Evolutionary conservation across 2,113 vertebrate genomes (phyloP).

Genomic region (Peromyscus maniculatus): DNA sequence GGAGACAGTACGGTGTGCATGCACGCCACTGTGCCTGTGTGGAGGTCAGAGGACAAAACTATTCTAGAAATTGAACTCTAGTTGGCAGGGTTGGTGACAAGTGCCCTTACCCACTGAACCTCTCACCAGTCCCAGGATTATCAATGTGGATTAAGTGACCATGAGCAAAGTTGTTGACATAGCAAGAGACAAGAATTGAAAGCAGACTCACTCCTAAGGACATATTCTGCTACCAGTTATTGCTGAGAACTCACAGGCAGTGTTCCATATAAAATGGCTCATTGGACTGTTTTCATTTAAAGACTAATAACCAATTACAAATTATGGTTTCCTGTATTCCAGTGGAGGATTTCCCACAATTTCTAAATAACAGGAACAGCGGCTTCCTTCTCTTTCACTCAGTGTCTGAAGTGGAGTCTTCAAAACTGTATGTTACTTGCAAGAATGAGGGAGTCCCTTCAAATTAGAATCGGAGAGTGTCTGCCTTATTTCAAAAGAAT

Average conservation of each 20-base stretch:
- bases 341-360: background rate
- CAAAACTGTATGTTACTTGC: background rate
- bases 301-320: background rate
- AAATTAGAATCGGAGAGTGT: background rate
- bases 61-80: background rate
- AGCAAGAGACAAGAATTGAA: constrained; percentile 30
- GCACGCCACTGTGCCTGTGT: background rate
- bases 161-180: constrained; percentile 11
- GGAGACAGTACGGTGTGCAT: too few species aligned
- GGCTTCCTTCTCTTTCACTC: constrained; percentile 16
- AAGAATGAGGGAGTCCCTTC: background rate
- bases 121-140: background rate
- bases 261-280: constrained; percentile 17
- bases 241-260: constrained; percentile 14
- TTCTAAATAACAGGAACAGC: background rate
- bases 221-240: background rate
- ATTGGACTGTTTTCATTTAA: constrained; percentile 42
- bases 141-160: constrained; percentile 31
- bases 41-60: background rate
- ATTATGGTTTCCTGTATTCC: background rate
- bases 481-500: constrained; percentile 25
- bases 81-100: background rate
- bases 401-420: background rate
- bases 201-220: background rate
- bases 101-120: too few species aligned